Base-by-base conservation (phyloP, 2,797 vertebrate species). In the Knipowitschia caucasica region DNA sequence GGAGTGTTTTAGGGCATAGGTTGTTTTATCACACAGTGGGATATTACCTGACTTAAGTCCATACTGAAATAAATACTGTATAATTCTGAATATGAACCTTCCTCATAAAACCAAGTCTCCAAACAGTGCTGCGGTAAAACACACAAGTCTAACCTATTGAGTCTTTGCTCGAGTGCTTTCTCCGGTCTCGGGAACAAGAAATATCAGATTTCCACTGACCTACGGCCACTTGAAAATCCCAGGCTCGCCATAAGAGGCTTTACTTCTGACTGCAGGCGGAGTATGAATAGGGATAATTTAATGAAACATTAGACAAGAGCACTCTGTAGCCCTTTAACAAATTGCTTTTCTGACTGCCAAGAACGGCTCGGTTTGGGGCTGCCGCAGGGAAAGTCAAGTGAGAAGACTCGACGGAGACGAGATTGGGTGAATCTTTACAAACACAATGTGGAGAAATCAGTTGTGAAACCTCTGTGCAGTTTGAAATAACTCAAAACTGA, bases 271-370 rank as follows among this genome's bases (percentile, higher is more conserved):
- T 64, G 56, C 56, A 70, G 71, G 67, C 59, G 62, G 4, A n/a
- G 40, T 65, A 64, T 76, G 81, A 87, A 88, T 77, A 79, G 75
- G 73, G 81, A 86, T 86, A 75, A 87, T 89, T 89, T 81, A 87
- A 86, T 88, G 79, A 88, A 88, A 87, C 78, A 83, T 86, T 82
- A 82, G 81, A 80, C 53, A 72, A 82, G 72, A 71, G 77, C 81
- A 77, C 84, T 88, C 77, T 55, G 73, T 74, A 78, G 77, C 79
- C 78, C 80, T 82, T 88, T 80, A 88, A 84, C 79, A 86, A 87
- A 87, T 85, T 84, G 80, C 78, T 73, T 80, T 68, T 71, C 49
- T 62, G 55, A 69, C 69, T 78, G 79, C 65, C 67, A 59, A 63
- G 74, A 69, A 68, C 50, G 50, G 62, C 66, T 77, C 67, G 55